phyloP scores from a whole-genome alignment of 1,140 invertebrate genomes.

The Pararge aegeria region DNA sequence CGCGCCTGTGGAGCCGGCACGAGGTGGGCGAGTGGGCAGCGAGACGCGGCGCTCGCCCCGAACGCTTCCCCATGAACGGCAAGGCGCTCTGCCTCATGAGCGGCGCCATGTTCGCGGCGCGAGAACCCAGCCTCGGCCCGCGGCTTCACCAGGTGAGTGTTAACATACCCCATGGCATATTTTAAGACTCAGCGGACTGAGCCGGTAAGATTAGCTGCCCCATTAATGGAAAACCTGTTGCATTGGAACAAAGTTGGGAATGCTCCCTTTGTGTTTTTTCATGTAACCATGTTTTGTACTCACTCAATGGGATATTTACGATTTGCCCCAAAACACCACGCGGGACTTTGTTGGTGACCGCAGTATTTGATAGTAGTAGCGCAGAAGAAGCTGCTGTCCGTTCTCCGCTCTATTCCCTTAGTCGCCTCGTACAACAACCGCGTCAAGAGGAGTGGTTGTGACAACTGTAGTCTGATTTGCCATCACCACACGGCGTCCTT shows the following conservation, averaged over 20 bases:
- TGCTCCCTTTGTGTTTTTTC: no score
- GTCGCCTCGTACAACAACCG: no score
- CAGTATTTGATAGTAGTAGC: no score
- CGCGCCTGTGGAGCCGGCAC: constrained; percentile 84
- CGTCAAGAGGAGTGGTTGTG: no score
- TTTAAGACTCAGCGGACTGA: background rate
- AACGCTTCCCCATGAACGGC: constrained; percentile 88
- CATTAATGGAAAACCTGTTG: no score
- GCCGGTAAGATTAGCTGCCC: background rate
- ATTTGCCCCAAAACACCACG: constrained; percentile 2
- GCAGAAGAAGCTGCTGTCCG: no score
- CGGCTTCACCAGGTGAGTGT: constrained; percentile 78
- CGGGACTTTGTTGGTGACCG: background rate
- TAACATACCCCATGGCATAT: background rate
- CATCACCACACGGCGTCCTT: background rate
- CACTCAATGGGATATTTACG: background rate
- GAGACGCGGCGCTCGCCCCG: constrained; percentile 81
- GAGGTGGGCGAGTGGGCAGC: constrained; percentile 85
- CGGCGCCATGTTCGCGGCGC: constrained; percentile 85
- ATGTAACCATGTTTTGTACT: no score
- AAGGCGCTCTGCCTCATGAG: constrained; percentile 89
- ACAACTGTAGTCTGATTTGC: no score
- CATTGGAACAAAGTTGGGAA: no score
- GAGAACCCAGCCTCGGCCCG: constrained; percentile 86
- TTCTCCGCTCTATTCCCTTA: no score